Evolutionary conservation across 2,113 vertebrate genomes (phyloP).

Genomic region (Grammomys dolichurus): DNA sequence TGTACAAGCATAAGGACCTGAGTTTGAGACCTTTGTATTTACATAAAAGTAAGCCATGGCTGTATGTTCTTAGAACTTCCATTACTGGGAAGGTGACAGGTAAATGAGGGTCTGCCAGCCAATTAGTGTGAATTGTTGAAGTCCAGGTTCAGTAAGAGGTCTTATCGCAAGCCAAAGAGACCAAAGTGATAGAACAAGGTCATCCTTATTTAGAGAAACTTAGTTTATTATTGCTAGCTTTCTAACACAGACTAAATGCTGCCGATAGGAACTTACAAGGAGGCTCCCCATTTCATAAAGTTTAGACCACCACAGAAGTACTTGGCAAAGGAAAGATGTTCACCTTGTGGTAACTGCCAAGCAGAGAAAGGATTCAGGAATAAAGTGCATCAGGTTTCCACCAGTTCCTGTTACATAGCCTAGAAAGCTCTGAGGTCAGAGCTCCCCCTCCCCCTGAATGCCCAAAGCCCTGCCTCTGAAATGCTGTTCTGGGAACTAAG

Average conservation of each 20-base stretch:
- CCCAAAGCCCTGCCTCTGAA: neutral
- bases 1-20: neutral
- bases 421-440: neutral
- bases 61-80: neutral
- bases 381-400: neutral
- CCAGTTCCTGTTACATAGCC: neutral
- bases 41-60: neutral
- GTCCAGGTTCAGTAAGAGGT: neutral
- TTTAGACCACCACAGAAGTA: neutral
- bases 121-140: neutral
- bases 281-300: neutral
- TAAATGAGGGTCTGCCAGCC: neutral
- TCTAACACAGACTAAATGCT: neutral
- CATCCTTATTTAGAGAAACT: neutral
- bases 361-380: neutral
- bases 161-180: neutral
- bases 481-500: neutral
- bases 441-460: neutral
- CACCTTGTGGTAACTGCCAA: neutral
- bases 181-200: neutral
- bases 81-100: neutral
- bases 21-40: neutral
- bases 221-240: neutral
- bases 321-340: neutral
- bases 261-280: neutral